Percentiles rank a stretch among this genome's conserved stretches.
Conservation (phyloP, 2,888 invertebrate genomes). For the Lypha dubia region DNA sequence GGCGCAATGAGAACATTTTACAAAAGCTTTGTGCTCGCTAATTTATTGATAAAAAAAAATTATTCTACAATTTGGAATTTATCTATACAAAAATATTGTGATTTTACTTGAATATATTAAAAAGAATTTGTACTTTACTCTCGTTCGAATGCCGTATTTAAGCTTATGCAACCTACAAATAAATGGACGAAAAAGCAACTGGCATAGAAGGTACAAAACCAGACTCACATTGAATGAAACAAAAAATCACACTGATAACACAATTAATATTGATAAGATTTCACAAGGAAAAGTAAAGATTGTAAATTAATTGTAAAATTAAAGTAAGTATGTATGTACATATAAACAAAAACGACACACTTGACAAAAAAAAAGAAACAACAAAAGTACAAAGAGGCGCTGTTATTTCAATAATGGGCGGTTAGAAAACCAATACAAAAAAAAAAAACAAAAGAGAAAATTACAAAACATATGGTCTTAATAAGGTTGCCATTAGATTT, state of each 20-base stretch:
- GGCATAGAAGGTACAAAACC: slow-evolving; percentile 10
- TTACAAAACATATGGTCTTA: slow-evolving; percentile 12
- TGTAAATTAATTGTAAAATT: slow-evolving; percentile 10
- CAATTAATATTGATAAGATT: slow-evolving; percentile 51
- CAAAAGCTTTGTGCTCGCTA: neutral
- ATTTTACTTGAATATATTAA: slow-evolving; percentile 1
- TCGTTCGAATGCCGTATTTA: slow-evolving; percentile 16
- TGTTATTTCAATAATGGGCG: neutral
- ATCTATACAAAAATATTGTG: neutral
- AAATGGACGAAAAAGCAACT: slow-evolving; percentile 18
- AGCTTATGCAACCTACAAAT: slow-evolving; percentile 49
- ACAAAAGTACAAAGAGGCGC: neutral
- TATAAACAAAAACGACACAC: neutral
- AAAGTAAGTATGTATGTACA: neutral
- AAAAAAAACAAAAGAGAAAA: slow-evolving; percentile 15
- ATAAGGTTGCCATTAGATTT: neutral
- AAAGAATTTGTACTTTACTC: slow-evolving; percentile 50
- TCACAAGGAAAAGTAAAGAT: slow-evolving; percentile 16
- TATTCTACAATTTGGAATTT: neutral
- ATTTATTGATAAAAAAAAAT: neutral
- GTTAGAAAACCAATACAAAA: neutral
- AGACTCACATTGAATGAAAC: slow-evolving; percentile 23
- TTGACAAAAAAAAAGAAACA: neutral
- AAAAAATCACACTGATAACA: slow-evolving; percentile 46
- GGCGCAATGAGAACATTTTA: slow-evolving; percentile 72